Evolutionary conservation across 1,140 invertebrate genomes (phyloP), one percentile per base, ranked within the genome.

Genomic region (Lutraria rhynchaena): DNA sequence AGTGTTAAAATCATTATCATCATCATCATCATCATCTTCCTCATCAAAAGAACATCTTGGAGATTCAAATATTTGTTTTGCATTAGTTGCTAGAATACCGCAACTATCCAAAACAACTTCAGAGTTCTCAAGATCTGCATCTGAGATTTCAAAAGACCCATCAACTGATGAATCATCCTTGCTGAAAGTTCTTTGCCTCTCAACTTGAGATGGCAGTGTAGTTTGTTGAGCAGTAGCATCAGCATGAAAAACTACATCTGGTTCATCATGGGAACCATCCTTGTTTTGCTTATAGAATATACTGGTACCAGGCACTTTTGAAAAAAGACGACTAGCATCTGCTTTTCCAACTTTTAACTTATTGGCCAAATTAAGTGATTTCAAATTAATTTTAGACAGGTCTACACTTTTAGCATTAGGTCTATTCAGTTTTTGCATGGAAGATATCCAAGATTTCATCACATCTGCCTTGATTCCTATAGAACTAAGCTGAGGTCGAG

Each of bases 71-170:
- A 81, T 81, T 33, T 81, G 78, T 74, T 81, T 71, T n/a, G 78
- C 69, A 73, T 60, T 81, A 15, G 88, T 85, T 46, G 87, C 89
- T 44, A 90, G 65, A 58, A 90, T 88, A 27, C 89, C 89, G 83
- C 89, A 90, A 65, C 89, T 89, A 22, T 81, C 84, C 31, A 90
- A 76, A 2, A 86, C 77, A 19, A 89, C 86, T 57, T 88, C 87
- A n/a, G 84, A 70, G 29, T 74, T 51, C 15, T 77, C 55, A n/a
- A 73, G 58, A 29, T 81, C 67, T 22, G 27, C 37, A 13, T 74
- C 78, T 24, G 70, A 51, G 0, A 57, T 33, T 29, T 80, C 76
- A 55, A 17, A 53, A 35, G 55, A 33, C 33, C 71, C 78, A 37
- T 81, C 78, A 9, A 81, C 15, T 9, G 70, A 63, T 0, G 69